These are phyloP conservation scores for Emberiza fucata DNA, from an alignment of 2,113 vertebrate species.

Conservation along the genomic window DNA sequence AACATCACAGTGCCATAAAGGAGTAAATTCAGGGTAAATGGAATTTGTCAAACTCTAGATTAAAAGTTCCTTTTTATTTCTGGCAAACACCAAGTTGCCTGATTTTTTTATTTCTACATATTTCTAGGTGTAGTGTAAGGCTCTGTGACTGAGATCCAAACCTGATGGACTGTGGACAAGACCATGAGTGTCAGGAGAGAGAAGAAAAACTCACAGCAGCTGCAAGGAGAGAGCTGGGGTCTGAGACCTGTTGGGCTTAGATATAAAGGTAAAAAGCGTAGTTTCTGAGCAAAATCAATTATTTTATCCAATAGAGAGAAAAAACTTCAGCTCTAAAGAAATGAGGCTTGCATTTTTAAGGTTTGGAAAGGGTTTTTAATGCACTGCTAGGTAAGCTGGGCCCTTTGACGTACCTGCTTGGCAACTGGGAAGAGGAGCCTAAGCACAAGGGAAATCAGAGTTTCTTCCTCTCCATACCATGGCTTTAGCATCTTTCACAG, in stretches of 20 bases:
- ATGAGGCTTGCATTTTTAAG: not conserved
- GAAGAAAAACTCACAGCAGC: not conserved
- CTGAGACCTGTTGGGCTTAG: not conserved
- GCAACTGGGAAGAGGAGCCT: not conserved
- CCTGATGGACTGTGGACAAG: not conserved
- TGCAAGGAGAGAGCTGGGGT: not conserved
- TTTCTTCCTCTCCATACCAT: not conserved
- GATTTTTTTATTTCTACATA: not conserved
- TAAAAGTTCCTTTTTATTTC: constrained; percentile 15
- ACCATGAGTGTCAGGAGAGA: not conserved
- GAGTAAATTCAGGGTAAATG: not conserved
- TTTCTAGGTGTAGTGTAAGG: not conserved
- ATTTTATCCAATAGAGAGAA: not conserved
- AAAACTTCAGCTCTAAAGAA: not conserved
- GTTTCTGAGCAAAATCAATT: not conserved
- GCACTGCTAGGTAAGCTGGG: not conserved
- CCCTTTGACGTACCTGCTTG: not conserved
- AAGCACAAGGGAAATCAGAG: not conserved
- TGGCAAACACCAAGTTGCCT: not conserved
- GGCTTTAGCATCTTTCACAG: not conserved
- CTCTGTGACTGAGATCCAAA: not conserved
- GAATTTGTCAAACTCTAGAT: not conserved
- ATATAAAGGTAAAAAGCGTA: not conserved
- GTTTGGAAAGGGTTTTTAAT: not conserved
- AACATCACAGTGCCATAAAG: not conserved